Evolutionary conservation across 2,113 vertebrate genomes (phyloP), one percentile per base, ranked within the genome.

Genomic region (Gasterosteus nipponicus): DNA sequence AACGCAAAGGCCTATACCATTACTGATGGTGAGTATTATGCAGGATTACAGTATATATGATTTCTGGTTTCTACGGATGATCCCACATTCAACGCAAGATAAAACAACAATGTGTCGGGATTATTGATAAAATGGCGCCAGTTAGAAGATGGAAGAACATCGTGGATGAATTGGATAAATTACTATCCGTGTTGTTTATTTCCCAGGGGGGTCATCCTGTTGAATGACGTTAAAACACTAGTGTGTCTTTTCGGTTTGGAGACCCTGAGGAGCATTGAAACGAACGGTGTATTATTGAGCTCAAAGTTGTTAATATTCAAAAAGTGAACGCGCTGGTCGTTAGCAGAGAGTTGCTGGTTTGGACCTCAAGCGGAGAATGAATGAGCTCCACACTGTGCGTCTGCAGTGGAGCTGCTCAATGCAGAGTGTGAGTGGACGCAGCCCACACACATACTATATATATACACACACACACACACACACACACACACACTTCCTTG

Each of bases 21-120:
- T 61, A 22, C 14, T 51, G 39, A n/a, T 33, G 44, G 29, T 74
- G 68, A 77, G 69, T 49, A 49, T 31, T 54, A 53, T 49, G 42
- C 60, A 72, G 61, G 64, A 35, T 39, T 70, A 70, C 54, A 69
- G 41, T 61, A 49, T 85, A 57, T 77, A 75, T 41, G 62, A 10
- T 44, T 39, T 65, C 19, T 73, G 39, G 31, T 70, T 77, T 80
- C 49, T 29, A 61, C 57, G 7, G 35, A 58, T 73, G 72, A 80
- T 73, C 58, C 3, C 22, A 44, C 39, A 7, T 67, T 67, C 66
- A 46, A 22, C 60, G 38, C 46, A 57, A 14, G 10, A 47, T 61
- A 1, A 53, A 57, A 54, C 19, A 5, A 7, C 1, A 0, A 10
- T 15, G 9, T n/a, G 58, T 15, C 18, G 6, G 53, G 14, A 64